These are phyloP conservation scores for Ranitomeya variabilis DNA, from an alignment of 2,113 vertebrate genomes.

Conservation along the genomic window DNA sequence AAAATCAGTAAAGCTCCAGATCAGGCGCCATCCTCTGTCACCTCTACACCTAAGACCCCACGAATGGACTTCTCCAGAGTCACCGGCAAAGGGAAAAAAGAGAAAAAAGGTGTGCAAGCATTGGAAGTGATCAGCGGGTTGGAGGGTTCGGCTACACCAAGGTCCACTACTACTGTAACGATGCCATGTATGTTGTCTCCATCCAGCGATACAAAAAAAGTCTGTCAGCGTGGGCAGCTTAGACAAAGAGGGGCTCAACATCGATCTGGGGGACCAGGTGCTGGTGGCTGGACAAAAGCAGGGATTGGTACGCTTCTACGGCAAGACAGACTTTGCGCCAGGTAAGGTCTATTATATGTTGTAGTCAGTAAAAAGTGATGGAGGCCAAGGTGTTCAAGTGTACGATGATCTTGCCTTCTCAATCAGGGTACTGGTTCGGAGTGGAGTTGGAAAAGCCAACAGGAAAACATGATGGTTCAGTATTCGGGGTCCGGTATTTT, in stretches of 20 bases:
- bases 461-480: conserved; percentile 88
- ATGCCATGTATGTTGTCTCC: not conserved
- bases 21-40: conserved; percentile 79
- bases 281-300: conserved; percentile 88
- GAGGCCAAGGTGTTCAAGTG: not conserved
- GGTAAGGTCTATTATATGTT: conserved; percentile 64
- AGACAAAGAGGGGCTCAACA: conserved; percentile 82
- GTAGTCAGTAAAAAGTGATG: not conserved
- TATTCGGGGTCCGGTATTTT: conserved; percentile 91
- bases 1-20: conserved; percentile 84
- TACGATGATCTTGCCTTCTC: not conserved
- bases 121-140: not conserved
- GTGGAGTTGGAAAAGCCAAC: conserved; percentile 86
- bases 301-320: conserved; percentile 83
- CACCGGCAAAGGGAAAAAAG: conserved; percentile 82
- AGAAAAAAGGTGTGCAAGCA: conserved; percentile 76
- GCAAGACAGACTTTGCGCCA: conserved; percentile 91
- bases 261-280: conserved; percentile 87
- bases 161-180: not conserved
- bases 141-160: not conserved
- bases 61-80: conserved; percentile 86
- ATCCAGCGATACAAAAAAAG: conserved; percentile 78
- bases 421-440: conserved; percentile 85
- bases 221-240: conserved; percentile 74
- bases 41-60: conserved; percentile 85